Conservation (phyloP, 2,888 invertebrate species). For the Cerceris rybyensis region DNA sequence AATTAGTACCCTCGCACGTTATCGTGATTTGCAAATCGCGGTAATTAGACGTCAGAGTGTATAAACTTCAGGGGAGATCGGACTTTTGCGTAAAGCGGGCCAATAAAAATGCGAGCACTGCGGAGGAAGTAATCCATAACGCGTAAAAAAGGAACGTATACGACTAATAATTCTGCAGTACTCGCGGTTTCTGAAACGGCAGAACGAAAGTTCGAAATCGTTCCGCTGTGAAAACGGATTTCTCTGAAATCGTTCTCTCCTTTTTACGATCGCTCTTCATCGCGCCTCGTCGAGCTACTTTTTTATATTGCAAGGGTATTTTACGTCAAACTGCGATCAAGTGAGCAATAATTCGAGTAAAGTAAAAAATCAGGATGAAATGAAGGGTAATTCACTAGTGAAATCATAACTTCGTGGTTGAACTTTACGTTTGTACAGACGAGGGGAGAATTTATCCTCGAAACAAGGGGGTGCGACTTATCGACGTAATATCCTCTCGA, state of each 20-base stretch:
- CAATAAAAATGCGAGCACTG: not conserved
- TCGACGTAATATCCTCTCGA: no score
- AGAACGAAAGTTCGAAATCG: constrained; percentile 5
- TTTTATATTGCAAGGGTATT: no score
- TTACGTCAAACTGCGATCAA: no score
- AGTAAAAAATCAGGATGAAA: no score
- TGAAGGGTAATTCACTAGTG: no score
- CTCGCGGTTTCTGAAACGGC: not conserved
- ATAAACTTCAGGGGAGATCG: constrained; percentile 41
- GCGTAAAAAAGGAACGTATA: constrained; percentile 10
- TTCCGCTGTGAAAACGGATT: not conserved
- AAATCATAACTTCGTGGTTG: no score
- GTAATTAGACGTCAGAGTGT: constrained; percentile 62
- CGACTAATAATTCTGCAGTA: not conserved
- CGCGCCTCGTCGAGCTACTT: no score
- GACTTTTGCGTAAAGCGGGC: constrained; percentile 28
- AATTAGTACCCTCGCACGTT: constrained; percentile 54
- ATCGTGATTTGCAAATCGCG: constrained; percentile 50
- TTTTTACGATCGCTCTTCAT: no score
- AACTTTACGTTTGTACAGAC: no score
- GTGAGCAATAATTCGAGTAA: no score
- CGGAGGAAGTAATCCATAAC: constrained; percentile 12
- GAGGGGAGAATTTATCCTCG: no score
- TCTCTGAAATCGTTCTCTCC: not conserved
- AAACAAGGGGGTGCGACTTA: no score